These are phyloP conservation scores for Lynx canadensis DNA, from an alignment of 2,113 vertebrate genomes.

Conservation along the genomic window DNA sequence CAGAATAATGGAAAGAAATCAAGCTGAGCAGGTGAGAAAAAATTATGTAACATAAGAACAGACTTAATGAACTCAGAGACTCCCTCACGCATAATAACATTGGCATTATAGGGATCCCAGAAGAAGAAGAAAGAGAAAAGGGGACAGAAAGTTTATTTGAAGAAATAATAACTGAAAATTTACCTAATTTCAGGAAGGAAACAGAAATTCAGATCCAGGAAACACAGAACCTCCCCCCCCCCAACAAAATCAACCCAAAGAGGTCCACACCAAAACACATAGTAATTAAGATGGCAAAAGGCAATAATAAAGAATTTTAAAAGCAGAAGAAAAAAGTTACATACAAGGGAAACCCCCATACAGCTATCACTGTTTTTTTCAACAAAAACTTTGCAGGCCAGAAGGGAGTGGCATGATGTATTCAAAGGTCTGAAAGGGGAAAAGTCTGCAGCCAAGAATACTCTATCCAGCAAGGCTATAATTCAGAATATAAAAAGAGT, in stretches of 20 bases:
- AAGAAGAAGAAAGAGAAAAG: neutral
- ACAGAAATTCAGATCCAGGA: neutral
- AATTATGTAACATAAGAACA: too few relatives aligned
- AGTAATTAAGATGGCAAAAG: neutral
- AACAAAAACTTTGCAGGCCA: neutral
- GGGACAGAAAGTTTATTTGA: neutral
- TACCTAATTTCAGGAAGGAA: neutral
- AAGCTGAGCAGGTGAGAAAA: neutral
- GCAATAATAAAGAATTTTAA: neutral
- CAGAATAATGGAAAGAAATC: neutral
- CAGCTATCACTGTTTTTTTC: neutral
- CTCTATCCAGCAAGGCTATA: neutral
- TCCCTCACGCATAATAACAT: neutral
- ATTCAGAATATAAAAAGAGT: neutral
- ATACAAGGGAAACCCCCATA: neutral
- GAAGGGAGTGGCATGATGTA: neutral
- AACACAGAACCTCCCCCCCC: neutral
- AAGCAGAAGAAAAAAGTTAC: neutral
- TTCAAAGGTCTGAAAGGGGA: neutral
- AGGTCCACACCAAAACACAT: neutral
- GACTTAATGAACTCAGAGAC: neutral
- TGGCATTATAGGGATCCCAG: neutral
- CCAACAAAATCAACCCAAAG: neutral
- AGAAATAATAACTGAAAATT: neutral
- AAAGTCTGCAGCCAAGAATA: neutral